Base-by-base conservation (phyloP, 2,888 invertebrate species). In the Phytoseiulus persimilis region DNA sequence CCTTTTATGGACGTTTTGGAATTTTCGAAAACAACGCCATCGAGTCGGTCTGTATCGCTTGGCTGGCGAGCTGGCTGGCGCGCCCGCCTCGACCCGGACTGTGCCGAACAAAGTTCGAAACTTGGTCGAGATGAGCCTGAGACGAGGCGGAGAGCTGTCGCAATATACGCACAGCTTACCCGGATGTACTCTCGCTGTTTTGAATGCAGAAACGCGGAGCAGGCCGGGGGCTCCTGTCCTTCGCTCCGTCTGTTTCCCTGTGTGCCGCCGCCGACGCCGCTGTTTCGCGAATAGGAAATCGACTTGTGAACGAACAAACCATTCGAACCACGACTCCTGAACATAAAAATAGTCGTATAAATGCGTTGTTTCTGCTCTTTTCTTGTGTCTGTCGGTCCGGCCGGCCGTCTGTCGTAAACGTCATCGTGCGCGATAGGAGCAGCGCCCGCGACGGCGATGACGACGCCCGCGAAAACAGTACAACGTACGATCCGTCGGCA, bases 311-410 rank as follows among this genome's bases (percentile, higher is more conserved):
- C 65, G 65, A 28, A 65, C 14, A 23, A 65, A 65, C 28, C 65
- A 28, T 65, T 65, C 65, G 28, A 65, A 65, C 65, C 65, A 65
- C 65, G 23, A 65, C 23, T 65, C 65, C 28, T 28, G 65, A 28
- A 65, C 65, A 65, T 65, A 65, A 65, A 65, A 65, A 65, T 65
- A 65, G 65, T 65, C 65, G 65, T 65, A 65, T 65, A 65, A 65
- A 65, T 65, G 65, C 65, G 65, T 65, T 65, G 65, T 65, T 65
- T 23, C 65, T 18, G 28, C 18, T 65, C 65, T 65, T 28, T 65
- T 28, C 65, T 65, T 28, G 65, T 65, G 65, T 65, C 65, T 65
- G 23, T 65, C 18, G 5, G 65, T 65, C 39, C 65, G 65, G 5
- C 9, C 65, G 65, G 5, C 9, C 65, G 65, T 65, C 39, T 39